Conservation (phyloP, 64 coral and sea anemone species). For the Acropora tenuis region DNA sequence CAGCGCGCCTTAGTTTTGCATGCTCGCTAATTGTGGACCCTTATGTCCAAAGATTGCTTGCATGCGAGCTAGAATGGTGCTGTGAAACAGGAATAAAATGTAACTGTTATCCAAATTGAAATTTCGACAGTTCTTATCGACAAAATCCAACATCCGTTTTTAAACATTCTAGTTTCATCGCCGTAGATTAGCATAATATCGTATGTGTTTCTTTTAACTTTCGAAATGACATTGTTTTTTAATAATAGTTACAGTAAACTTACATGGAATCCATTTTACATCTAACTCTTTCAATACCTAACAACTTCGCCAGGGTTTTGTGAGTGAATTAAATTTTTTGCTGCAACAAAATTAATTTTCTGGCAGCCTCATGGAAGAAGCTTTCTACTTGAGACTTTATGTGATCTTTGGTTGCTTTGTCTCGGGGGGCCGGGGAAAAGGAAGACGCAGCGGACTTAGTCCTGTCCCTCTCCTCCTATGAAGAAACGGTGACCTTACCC, state of each 20-base stretch:
- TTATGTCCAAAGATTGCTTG: not conserved
- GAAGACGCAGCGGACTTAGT: not conserved
- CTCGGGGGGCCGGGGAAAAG: not conserved
- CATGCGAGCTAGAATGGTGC: not conserved
- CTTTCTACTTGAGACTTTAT: not conserved
- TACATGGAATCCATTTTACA: too few relatives aligned
- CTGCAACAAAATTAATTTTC: not conserved
- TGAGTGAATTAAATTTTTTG: not conserved
- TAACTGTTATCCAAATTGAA: too few relatives aligned
- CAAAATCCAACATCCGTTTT: not conserved
- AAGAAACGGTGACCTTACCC: not conserved
- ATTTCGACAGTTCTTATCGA: too few relatives aligned
- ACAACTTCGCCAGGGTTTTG: not conserved
- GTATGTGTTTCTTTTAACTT: not conserved
- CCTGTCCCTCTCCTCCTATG: not conserved
- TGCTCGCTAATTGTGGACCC: not conserved
- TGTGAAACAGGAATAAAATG: not conserved
- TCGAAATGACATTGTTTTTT: not conserved
- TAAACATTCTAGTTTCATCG: not conserved
- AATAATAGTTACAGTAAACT: too few relatives aligned
- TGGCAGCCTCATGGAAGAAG: not conserved
- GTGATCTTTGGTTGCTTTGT: slow-evolving; percentile 20
- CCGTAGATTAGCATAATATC: not conserved
- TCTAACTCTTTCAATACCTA: too few relatives aligned
- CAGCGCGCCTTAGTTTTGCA: not conserved